A percentile compares a stretch with the other conserved stretches of the same genome.
These are phyloP conservation scores for Leucophenga montana DNA, from an alignment of 2,888 invertebrate genomes.

Conservation along the genomic window DNA sequence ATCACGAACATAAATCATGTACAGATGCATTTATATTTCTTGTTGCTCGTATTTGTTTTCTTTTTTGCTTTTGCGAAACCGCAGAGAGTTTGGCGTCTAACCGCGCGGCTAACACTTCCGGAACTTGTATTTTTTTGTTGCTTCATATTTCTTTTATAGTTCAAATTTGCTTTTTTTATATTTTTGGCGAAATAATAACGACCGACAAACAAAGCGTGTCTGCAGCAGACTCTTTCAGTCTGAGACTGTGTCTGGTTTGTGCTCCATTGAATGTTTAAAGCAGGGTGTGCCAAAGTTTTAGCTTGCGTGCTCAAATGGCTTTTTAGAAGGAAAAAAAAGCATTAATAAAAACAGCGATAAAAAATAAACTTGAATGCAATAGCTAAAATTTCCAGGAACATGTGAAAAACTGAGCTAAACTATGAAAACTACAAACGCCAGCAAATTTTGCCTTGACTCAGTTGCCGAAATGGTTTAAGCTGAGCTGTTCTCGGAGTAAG, in stretches of 20 bases:
- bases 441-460: constrained; percentile 11
- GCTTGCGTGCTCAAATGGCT: constrained; percentile 53
- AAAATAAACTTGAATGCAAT: not conserved
- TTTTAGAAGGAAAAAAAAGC: constrained; percentile 50
- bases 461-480: not conserved
- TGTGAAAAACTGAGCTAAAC: not conserved
- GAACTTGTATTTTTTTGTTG: constrained; percentile 2
- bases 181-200: not conserved
- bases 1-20: constrained; percentile 64
- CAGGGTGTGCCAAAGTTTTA: not conserved
- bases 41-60: constrained; percentile 33
- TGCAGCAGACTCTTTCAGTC: not conserved
- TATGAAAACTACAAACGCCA: constrained; percentile 23
- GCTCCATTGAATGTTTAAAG: not conserved
- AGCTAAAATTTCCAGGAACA: constrained; percentile 3
- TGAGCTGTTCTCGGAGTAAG: not conserved
- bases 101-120: constrained; percentile 48
- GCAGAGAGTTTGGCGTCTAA: constrained; percentile 33
- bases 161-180: not conserved
- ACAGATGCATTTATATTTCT: constrained; percentile 52
- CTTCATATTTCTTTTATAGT: not conserved
- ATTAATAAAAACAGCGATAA: constrained; percentile 1
- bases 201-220: not conserved
- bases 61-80: not conserved
- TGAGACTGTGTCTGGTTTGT: not conserved